phyloP scores from a whole-genome alignment of 2,113 vertebrate genomes.

The Platichthys flesus region DNA sequence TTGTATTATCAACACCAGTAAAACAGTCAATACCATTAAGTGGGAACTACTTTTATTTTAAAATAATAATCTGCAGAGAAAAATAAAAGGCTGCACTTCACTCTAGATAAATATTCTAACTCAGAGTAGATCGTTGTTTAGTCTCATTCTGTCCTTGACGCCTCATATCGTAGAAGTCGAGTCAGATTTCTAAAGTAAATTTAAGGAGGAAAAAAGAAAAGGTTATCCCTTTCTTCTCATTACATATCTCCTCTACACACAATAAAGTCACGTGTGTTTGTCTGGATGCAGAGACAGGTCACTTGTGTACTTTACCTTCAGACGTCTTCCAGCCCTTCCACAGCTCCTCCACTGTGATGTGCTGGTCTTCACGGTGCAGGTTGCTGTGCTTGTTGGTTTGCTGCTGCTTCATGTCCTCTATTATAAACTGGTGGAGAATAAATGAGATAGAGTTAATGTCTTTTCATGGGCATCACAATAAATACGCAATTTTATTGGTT shows the following conservation, averaged over 20 bases:
- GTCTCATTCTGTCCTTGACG: no score
- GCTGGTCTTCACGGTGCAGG: slow-evolving; percentile 96
- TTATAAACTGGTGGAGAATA: slow-evolving; percentile 87
- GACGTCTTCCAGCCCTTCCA: slow-evolving; percentile 97
- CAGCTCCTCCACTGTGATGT: slow-evolving; percentile 97
- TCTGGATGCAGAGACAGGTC: neutral
- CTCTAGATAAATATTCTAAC: no score
- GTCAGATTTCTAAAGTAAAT: no score
- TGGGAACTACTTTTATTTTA: no score
- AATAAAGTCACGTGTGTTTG: neutral
- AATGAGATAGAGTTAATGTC: neutral
- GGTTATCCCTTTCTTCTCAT: no score
- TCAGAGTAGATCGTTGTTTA: no score
- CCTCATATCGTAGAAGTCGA: no score
- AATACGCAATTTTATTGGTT: neutral
- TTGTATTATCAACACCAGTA: no score
- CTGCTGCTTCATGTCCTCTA: slow-evolving; percentile 97
- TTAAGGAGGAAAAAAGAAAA: no score
- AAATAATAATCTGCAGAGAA: no score
- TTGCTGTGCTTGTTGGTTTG: slow-evolving; percentile 97
- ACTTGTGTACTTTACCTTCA: slow-evolving; percentile 84
- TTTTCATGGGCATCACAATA: neutral
- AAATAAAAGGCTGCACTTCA: no score
- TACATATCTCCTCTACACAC: neutral
- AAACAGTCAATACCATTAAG: no score